Conservation (phyloP, 2,113 vertebrate species). For the Lamprotornis superbus region DNA sequence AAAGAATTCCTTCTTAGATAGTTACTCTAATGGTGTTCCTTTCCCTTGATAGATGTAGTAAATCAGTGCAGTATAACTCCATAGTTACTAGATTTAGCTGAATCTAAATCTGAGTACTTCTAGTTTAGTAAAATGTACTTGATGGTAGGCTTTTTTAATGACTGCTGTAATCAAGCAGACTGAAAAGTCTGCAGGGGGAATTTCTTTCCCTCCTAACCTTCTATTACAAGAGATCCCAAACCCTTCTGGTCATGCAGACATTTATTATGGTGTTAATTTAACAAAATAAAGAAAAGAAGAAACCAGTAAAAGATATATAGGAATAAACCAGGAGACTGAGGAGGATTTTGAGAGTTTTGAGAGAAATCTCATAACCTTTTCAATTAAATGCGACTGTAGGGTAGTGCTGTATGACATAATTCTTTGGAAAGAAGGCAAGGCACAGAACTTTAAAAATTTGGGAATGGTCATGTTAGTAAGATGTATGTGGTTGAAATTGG, state of each 20-base stretch:
- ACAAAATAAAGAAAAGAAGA: not conserved
- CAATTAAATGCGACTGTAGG: not conserved
- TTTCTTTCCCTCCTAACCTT: not conserved
- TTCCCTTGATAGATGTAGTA: not conserved
- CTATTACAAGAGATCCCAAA: not conserved
- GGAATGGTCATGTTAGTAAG: not conserved
- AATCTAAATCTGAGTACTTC: not conserved
- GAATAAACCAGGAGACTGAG: not conserved
- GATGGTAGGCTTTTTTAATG: not conserved
- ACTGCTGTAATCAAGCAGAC: not conserved
- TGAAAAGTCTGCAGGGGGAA: not conserved
- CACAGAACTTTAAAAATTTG: not conserved
- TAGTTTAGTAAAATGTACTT: not conserved
- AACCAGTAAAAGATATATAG: not conserved
- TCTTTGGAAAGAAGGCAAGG: not conserved
- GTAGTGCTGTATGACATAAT: not conserved
- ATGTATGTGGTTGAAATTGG: not conserved
- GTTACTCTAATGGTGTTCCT: not conserved
- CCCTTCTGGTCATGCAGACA: not conserved
- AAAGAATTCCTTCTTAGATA: not conserved
- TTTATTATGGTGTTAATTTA: not conserved
- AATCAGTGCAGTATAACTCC: not conserved
- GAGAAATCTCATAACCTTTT: not conserved
- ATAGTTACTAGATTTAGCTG: not conserved
- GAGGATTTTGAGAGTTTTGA: not conserved